These are phyloP conservation scores for Tipula unca DNA, from an alignment of 2,888 invertebrate species.

Conservation along the genomic window DNA sequence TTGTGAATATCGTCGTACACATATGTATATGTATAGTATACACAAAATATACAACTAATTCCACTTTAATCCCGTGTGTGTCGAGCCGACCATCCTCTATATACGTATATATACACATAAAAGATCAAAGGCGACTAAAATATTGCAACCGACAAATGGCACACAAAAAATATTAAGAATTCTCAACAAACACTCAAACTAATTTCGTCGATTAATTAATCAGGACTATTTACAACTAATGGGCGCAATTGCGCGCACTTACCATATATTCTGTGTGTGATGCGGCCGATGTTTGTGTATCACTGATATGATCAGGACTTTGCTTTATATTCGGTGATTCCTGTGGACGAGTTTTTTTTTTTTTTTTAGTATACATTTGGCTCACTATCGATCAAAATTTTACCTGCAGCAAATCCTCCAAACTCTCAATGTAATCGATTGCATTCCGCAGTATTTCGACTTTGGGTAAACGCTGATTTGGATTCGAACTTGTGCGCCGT, in stretches of 20 bases:
- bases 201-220: neutral
- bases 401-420: slow-evolving; percentile 72
- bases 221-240: neutral
- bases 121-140: neutral
- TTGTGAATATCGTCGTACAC: neutral
- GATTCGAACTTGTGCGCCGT: slow-evolving; percentile 86
- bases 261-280: slow-evolving; percentile 41
- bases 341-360: slow-evolving; percentile 27
- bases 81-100: neutral
- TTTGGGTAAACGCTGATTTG: slow-evolving; percentile 93
- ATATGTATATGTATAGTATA: neutral
- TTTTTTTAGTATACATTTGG: neutral
- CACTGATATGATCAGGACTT: slow-evolving; percentile 35
- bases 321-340: slow-evolving; percentile 38
- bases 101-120: neutral
- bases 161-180: neutral
- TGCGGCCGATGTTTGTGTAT: slow-evolving; percentile 35
- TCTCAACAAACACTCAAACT: neutral
- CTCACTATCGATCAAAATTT: slow-evolving; percentile 20
- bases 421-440: slow-evolving; percentile 92
- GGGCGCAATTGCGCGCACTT: slow-evolving; percentile 29
- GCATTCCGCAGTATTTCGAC: slow-evolving; percentile 95
- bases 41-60: neutral
- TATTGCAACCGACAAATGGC: neutral
- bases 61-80: neutral